Evolutionary conservation across 2,113 vertebrate species (phyloP).

Genomic region (Patagioenas fasciata): DNA sequence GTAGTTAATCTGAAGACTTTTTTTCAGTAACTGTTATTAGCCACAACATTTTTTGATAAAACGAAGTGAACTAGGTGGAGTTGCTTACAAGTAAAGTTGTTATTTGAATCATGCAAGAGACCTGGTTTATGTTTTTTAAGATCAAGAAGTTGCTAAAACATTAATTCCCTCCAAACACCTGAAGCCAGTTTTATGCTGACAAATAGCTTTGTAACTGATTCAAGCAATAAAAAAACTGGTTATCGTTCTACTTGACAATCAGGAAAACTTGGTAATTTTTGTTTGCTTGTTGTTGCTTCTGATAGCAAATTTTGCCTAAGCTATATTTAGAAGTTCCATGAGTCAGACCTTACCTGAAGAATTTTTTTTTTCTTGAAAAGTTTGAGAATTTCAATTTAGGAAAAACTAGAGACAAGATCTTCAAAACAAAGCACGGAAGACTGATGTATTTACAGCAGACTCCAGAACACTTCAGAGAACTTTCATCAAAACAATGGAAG

Average conservation of each 20-base stretch:
- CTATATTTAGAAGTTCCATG: neutral
- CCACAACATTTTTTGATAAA: neutral
- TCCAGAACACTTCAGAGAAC: neutral
- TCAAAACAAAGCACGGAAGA: neutral
- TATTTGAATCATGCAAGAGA: neutral
- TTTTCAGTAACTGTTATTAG: neutral
- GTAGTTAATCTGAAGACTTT: neutral
- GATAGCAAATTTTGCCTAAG: neutral
- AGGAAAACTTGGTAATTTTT: neutral
- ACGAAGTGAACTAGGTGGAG: neutral
- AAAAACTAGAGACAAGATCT: neutral
- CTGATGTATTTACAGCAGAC: neutral
- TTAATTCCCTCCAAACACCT: neutral
- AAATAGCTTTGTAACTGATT: neutral
- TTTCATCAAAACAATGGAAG: neutral
- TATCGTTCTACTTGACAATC: neutral
- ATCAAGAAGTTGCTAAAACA: neutral
- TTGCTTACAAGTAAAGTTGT: neutral
- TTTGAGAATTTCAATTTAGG: neutral
- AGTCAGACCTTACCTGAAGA: neutral
- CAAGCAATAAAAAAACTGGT: neutral
- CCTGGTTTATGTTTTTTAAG: neutral
- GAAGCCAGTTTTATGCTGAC: neutral
- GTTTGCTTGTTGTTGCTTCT: neutral
- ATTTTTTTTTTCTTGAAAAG: neutral